phyloP scores from a whole-genome alignment of 2,113 vertebrate species.

The Catharus bicknelli region DNA sequence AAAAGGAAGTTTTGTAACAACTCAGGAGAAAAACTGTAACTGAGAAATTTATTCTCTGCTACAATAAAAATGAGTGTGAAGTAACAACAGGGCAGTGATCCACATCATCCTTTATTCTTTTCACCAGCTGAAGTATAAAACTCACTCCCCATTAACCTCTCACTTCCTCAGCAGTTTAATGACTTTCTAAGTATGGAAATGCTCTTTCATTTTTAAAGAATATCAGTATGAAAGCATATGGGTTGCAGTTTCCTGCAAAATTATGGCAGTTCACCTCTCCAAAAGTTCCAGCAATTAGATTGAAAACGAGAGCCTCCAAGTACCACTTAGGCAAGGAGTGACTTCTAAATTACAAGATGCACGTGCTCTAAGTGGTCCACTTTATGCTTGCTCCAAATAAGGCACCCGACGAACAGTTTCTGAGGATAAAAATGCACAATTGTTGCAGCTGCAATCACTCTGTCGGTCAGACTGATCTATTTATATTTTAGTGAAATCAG shows the following conservation, averaged over 20 bases:
- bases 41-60: not conserved
- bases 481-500: not conserved
- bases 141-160: not conserved
- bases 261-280: not conserved
- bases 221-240: not conserved
- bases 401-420: not conserved
- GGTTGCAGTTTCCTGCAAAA: not conserved
- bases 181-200: not conserved
- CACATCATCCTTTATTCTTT: slow-evolving; percentile 14
- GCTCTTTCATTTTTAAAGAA: not conserved
- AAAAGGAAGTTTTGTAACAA: not conserved
- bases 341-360: not conserved
- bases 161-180: not conserved
- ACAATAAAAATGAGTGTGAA: not conserved
- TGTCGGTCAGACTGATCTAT: not conserved
- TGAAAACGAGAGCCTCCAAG: not conserved
- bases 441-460: not conserved
- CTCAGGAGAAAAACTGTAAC: not conserved
- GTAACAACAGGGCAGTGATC: not conserved
- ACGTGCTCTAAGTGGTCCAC: not conserved
- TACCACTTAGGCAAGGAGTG: not conserved
- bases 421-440: not conserved
- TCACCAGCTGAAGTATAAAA: not conserved
- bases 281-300: not conserved
- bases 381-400: not conserved